A percentile compares a stretch with the other conserved stretches of the same genome.
Evolutionary conservation across 2,888 invertebrate genomes (phyloP).

Genomic region (Acleris sparsana): DNA sequence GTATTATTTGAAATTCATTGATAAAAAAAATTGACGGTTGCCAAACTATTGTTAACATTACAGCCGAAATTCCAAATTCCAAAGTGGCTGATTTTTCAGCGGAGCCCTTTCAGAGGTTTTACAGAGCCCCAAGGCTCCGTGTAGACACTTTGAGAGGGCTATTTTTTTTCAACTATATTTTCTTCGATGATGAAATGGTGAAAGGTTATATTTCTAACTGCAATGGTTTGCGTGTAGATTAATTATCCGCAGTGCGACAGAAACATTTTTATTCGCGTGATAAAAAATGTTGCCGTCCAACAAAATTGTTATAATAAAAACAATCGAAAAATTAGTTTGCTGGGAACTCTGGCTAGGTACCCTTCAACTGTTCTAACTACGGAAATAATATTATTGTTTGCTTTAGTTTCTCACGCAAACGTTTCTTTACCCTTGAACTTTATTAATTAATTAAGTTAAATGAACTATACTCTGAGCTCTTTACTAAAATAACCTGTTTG

Average conservation of each 20-base stretch:
- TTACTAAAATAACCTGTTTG: no score
- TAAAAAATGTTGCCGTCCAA: background rate
- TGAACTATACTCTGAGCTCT: no score
- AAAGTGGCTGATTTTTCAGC: no score
- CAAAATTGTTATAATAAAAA: background rate
- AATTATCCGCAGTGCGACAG: constrained; percentile 16
- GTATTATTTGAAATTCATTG: no score
- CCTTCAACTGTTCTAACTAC: background rate
- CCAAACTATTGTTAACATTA: no score
- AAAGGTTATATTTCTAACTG: background rate
- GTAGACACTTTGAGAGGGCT: no score
- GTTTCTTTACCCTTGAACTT: background rate
- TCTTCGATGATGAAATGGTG: background rate
- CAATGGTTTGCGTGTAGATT: constrained; percentile 7
- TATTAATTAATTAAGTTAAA: no score
- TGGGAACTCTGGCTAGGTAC: constrained; percentile 1
- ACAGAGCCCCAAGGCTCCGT: no score
- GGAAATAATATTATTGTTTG: background rate
- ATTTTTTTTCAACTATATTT: background rate
- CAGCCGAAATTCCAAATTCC: no score
- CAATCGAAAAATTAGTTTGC: background rate
- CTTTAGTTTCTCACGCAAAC: constrained; percentile 2
- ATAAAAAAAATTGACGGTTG: no score
- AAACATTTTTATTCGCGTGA: background rate
- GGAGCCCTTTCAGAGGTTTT: no score